Evolutionary conservation across 2,113 vertebrate species (phyloP).

Genomic region (Vulpes ferrilata): DNA sequence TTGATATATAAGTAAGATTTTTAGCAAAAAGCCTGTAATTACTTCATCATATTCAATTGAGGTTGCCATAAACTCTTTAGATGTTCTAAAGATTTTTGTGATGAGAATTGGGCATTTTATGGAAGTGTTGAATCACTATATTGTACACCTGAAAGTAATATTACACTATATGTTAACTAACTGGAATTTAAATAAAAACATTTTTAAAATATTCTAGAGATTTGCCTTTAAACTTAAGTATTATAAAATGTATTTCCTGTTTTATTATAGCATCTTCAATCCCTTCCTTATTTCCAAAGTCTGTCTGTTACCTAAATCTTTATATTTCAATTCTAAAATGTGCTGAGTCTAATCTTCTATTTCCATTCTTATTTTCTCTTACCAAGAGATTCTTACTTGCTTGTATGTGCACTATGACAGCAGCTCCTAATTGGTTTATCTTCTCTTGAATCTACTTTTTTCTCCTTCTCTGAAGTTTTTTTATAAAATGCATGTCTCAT

Average conservation of each 20-base stretch:
- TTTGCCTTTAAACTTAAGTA: not conserved
- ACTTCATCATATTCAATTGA: not conserved
- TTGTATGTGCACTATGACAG: not conserved
- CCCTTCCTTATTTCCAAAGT: not conserved
- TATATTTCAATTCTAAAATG: conserved; percentile 43
- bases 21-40: not conserved
- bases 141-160: not conserved
- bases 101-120: not conserved
- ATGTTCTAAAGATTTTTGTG: not conserved
- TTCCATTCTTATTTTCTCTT: conserved; percentile 22
- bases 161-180: not conserved
- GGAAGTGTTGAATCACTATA: not conserved
- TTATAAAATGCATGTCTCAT: conserved; percentile 32
- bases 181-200: not conserved
- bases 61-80: not conserved
- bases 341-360: conserved; percentile 17
- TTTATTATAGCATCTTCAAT: not conserved
- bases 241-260: conserved; percentile 20
- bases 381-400: not conserved
- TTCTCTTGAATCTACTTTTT: conserved; percentile 45
- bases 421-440: conserved; percentile 7
- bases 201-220: not conserved
- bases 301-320: not conserved
- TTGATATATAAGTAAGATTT: not conserved
- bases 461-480: conserved; percentile 49